Evolutionary conservation across 2,113 vertebrate genomes (phyloP).

Genomic region (Balaeniceps rex): DNA sequence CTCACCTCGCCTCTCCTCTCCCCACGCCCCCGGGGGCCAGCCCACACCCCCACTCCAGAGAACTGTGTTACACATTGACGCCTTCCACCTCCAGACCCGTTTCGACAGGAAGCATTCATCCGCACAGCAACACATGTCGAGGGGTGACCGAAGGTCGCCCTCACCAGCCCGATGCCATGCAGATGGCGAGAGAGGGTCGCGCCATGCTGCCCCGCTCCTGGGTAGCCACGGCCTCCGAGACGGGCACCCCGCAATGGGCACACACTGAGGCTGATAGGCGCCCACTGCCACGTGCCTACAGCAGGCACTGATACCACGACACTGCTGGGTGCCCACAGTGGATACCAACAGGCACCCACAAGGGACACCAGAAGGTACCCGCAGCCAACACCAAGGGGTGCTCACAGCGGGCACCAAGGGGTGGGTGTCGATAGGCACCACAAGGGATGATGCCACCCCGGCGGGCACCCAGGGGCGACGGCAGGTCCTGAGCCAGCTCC

Average conservation of each 20-base stretch:
- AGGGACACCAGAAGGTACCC: too few species aligned
- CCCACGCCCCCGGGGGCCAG: not conserved
- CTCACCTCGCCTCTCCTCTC: not conserved
- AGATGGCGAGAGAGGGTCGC: rapidly evolving
- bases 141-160: not conserved
- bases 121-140: rapidly evolving
- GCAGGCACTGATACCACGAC: not conserved
- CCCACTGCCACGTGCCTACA: not conserved
- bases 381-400: not conserved
- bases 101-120: not conserved
- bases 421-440: not conserved
- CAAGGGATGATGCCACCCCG: not conserved
- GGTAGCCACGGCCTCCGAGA: too few species aligned
- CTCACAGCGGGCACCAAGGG: not conserved
- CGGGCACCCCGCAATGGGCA: rapidly evolving
- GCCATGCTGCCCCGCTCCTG: not conserved
- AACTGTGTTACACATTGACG: not conserved
- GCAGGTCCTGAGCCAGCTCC: not conserved
- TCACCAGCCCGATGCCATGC: not conserved
- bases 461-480: not conserved
- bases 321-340: rapidly evolving
- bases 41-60: not conserved
- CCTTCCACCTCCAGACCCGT: not conserved
- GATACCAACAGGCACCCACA: not conserved
- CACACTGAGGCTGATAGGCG: rapidly evolving